phyloP scores from a whole-genome alignment of 2,888 invertebrate species.

The Orchesellides sinensis region DNA sequence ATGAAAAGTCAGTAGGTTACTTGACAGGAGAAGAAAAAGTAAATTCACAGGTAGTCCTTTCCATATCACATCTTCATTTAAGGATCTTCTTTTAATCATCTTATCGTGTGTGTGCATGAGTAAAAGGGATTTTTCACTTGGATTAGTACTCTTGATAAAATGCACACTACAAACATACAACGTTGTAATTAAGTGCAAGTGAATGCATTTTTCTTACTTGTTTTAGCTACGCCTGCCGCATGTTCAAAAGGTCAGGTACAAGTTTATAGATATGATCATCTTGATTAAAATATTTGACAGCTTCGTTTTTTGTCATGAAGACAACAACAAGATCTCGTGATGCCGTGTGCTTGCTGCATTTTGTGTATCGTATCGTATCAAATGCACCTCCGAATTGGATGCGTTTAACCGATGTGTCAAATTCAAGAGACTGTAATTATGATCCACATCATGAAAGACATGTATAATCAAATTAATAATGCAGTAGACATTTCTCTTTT shows the following conservation, averaged over 20 bases:
- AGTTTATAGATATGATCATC: too few species aligned
- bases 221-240: neutral
- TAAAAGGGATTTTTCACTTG: constrained; percentile 30
- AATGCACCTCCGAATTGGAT: too few species aligned
- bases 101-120: constrained; percentile 11
- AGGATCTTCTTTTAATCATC: constrained; percentile 11
- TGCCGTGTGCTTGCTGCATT: too few species aligned
- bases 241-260: constrained; percentile 14
- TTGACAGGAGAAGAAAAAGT: neutral
- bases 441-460: too few species aligned
- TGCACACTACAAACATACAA: too few species aligned
- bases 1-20: constrained; percentile 48
- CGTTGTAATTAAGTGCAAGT: constrained; percentile 20
- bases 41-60: neutral
- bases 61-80: neutral
- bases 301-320: neutral
- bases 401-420: too few species aligned
- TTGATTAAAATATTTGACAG: neutral
- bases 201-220: constrained; percentile 13
- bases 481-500: too few species aligned
- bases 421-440: too few species aligned
- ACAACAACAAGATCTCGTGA: neutral
- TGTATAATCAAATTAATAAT: too few species aligned
- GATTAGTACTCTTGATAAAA: too few species aligned
- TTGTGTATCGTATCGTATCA: too few species aligned